These are phyloP conservation scores for Nansenia antarctica DNA, from an alignment of 2,113 vertebrate species.

Conservation along the genomic window DNA sequence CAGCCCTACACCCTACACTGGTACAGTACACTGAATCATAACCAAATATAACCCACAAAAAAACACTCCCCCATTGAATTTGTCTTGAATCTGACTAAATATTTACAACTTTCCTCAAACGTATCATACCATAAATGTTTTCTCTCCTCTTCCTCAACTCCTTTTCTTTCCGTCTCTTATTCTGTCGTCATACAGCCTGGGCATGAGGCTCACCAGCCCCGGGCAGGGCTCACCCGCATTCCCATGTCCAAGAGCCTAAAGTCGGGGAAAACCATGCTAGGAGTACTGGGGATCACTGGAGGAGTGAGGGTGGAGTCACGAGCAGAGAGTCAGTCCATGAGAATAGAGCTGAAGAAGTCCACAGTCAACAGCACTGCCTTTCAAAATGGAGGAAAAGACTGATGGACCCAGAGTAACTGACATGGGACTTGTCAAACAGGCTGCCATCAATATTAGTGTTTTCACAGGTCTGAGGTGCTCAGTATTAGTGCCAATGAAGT, in stretches of 20 bases:
- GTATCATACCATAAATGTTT: constrained; percentile 6
- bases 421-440: neutral
- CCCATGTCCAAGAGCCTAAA: constrained; percentile 99
- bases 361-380: constrained; percentile 77
- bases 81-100: constrained; percentile 32
- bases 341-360: constrained; percentile 96
- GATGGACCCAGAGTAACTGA: constrained; percentile 56
- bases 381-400: constrained; percentile 88
- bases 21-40: constrained; percentile 18
- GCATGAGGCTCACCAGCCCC: constrained; percentile 84
- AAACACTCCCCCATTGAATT: neutral
- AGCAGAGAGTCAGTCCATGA: constrained; percentile 92
- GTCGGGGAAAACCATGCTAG: constrained; percentile 89
- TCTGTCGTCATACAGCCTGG: constrained; percentile 74
- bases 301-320: constrained; percentile 91
- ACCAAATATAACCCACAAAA: neutral
- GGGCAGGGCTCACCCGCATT: constrained; percentile 91
- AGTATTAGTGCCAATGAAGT: neutral
- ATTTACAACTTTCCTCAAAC: constrained; percentile 45
- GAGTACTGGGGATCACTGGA: constrained; percentile 86
- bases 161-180: constrained; percentile 14
- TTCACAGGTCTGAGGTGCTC: constrained; percentile 3
- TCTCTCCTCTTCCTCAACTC: neutral
- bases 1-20: constrained; percentile 33
- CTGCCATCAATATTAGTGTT: neutral